These are phyloP conservation scores for Saxidomus purpurata DNA, from an alignment of 1,140 invertebrate genomes.

Conservation along the genomic window DNA sequence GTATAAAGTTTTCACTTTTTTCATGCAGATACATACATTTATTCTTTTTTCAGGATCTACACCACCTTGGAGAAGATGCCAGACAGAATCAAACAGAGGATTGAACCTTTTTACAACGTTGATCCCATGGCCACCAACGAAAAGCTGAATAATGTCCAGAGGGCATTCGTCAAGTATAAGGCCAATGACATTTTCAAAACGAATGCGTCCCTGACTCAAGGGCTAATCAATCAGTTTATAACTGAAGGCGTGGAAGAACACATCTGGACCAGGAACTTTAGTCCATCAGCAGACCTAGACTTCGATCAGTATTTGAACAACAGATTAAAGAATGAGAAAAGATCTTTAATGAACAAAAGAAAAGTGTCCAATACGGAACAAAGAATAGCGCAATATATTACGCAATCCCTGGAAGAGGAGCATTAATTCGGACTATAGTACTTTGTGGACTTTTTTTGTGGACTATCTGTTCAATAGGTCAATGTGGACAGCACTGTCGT, in stretches of 20 bases:
- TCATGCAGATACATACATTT: too few relatives aligned
- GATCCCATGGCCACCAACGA: conserved; percentile 11
- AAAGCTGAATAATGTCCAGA: background rate
- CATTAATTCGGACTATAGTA: background rate
- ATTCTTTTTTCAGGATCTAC: too few relatives aligned
- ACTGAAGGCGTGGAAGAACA: background rate
- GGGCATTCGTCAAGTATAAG: conserved; percentile 21
- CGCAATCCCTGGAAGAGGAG: background rate
- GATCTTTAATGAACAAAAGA: background rate
- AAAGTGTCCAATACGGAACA: background rate
- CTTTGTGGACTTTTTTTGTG: background rate
- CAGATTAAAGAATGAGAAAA: conserved; percentile 23
- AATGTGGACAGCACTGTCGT: too few relatives aligned
- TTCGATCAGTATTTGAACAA: too few relatives aligned
- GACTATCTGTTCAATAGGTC: too few relatives aligned
- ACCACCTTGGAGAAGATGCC: background rate
- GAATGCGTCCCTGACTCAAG: background rate
- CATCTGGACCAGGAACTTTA: conserved; percentile 7
- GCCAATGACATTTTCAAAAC: background rate
- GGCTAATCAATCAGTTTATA: background rate
- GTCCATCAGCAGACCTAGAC: too few relatives aligned
- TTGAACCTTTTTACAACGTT: background rate
- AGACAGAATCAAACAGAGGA: background rate
- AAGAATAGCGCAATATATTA: background rate
- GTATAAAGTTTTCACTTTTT: too few relatives aligned